These are phyloP conservation scores for Stichopus horrens DNA, from an alignment of 53 echinoderm and acorn worm genomes.

Conservation along the genomic window DNA sequence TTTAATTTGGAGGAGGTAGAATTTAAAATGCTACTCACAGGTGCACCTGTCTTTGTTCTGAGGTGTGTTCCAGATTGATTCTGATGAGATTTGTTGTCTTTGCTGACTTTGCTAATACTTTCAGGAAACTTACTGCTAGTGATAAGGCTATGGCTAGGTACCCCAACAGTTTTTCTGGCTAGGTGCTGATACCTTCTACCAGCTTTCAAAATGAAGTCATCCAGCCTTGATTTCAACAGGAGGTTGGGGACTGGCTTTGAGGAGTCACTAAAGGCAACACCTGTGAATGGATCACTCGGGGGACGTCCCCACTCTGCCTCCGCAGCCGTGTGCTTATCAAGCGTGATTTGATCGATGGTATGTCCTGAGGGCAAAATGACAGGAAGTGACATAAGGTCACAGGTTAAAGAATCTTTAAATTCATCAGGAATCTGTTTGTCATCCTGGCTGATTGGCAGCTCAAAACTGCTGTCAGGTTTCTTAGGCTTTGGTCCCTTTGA, in stretches of 20 bases:
- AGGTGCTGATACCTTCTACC: slow-evolving; percentile 50
- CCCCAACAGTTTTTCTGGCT: slow-evolving; percentile 57
- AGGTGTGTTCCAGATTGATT: not conserved
- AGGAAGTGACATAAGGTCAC: slow-evolving; percentile 71
- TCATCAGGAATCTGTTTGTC: slow-evolving; percentile 67
- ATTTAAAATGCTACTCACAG: not conserved
- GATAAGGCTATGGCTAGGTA: not conserved
- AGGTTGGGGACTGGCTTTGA: slow-evolving; percentile 84
- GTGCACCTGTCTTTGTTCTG: not conserved
- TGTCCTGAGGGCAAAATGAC: slow-evolving; percentile 90
- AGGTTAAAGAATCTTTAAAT: slow-evolving; percentile 89
- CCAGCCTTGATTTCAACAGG: slow-evolving; percentile 76
- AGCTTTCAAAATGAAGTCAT: slow-evolving; percentile 70
- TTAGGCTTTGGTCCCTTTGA: not conserved
- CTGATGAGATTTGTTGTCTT: not conserved
- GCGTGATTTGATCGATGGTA: slow-evolving; percentile 79
- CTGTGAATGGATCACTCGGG: slow-evolving; percentile 89
- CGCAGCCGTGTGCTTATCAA: slow-evolving; percentile 65
- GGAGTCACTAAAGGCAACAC: slow-evolving; percentile 61
- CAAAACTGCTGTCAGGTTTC: not conserved
- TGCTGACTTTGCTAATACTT: not conserved
- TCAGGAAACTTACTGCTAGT: not conserved
- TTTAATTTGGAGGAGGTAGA: not conserved
- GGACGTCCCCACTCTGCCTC: slow-evolving; percentile 91
- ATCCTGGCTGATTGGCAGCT: not conserved